Percentiles rank a stretch among this genome's conserved stretches.
phyloP scores from a whole-genome alignment of 2,888 invertebrate genomes.

The Caradrina clavipalpis region DNA sequence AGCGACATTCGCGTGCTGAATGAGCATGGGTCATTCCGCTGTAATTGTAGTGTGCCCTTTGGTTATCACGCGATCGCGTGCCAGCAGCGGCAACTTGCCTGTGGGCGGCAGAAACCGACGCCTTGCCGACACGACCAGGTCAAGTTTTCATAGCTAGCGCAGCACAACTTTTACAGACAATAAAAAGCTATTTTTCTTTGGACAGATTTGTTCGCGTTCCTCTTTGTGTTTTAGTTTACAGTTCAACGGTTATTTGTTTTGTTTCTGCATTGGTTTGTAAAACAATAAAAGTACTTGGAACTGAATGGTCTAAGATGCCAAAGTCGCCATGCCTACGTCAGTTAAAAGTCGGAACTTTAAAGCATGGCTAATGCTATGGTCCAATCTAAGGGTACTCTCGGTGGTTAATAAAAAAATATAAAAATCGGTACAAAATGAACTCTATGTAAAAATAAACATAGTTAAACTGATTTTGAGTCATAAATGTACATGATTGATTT shows the following conservation, averaged over 20 bases:
- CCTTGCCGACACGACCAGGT: constrained; percentile 54
- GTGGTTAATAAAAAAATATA: no score
- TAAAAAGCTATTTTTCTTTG: constrained; percentile 54
- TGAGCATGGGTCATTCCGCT: constrained; percentile 80
- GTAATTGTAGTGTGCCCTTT: constrained; percentile 84
- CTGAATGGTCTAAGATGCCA: no score
- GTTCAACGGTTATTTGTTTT: constrained; percentile 43
- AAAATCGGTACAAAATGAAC: no score
- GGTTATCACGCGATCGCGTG: constrained; percentile 86
- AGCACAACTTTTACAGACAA: constrained; percentile 55
- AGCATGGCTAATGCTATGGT: no score
- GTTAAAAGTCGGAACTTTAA: no score
- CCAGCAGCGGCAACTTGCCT: constrained; percentile 26
- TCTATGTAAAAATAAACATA: no score
- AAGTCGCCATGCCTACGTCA: no score
- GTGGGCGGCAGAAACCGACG: constrained; percentile 44
- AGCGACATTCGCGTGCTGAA: constrained; percentile 82
- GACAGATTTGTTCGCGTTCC: constrained; percentile 43
- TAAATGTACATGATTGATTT: no score
- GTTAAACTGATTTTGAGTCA: no score
- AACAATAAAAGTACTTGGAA: constrained; percentile 37
- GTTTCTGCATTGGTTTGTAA: constrained; percentile 38
- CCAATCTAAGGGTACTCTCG: no score
- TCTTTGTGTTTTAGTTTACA: constrained; percentile 44
- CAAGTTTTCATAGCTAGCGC: constrained; percentile 54